Base-by-base conservation (phyloP, 30 jellyfish, hydroid and myxozoan species). In the Haliclystus octoradiatus region DNA sequence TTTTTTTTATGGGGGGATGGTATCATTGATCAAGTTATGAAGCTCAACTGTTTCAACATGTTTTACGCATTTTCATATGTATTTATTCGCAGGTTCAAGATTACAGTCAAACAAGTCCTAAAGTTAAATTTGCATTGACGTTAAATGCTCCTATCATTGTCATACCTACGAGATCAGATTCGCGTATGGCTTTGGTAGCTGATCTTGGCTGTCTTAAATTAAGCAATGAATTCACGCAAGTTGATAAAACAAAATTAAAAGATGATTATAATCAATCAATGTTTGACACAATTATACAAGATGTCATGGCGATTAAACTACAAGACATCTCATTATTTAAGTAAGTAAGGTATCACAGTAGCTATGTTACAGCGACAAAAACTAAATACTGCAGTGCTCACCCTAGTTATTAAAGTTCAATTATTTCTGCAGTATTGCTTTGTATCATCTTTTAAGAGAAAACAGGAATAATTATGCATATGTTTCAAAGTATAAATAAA, bases 151-250 rank as follows among this genome's bases (percentile, higher is more conserved):
- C 97, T 1, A 63, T 81, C 66, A 69, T 88, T 26, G 57, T 88
- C 2, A 80, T 88, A 2, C 97, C 97, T 1, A 78, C 76, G 15
- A 81, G 72, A 31, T 80, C 97, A 26, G 14, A 35, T 22, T 75
- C 93, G 19, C 78, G 66, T 23, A 49, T 80, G 60, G 94, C 94
- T 34, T 80, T 88, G 28, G 33, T 88, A 68, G 89, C 79, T 15
- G 97, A 88, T 66, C 78, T 88, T 26, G 97, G 97, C 1, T 81
- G 73, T 52, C 92, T 88, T 3, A 62, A 63, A 50, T 83, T 88
- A 0, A 63, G 27, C 82, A 88, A 88, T 63, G 76, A 60, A 26
- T 88, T 88, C 72, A 68, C 81, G 61, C 66, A 76, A 24, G 62
- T 81, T 12, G 52, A 65, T 27, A 68, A 65, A 47, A 13, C 52